Base-by-base conservation (phyloP, 2,888 invertebrate genomes). In the Nomada flava region DNA sequence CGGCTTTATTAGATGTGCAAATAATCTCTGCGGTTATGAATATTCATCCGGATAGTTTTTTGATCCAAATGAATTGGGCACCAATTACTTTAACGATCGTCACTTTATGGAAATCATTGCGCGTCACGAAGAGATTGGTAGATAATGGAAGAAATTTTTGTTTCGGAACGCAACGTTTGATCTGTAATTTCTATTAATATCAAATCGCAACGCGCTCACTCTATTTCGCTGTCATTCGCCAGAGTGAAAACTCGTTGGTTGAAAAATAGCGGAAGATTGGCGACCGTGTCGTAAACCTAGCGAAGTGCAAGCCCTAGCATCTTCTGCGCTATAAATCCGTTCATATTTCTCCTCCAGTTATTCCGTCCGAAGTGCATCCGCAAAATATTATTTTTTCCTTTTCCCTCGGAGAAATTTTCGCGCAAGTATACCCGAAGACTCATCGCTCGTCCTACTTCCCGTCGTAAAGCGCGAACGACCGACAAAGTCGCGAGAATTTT, bases 221-320 rank as follows among this genome's bases (percentile, higher is more conserved):
- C 7, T 36, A 36, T 36, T 20, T 57, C 55, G 64, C 65, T 65
- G 73, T 73, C 73, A 65, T 55, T 47, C 65, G 65, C 36, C 73
- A 36, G 57, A 73, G 57, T 23, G 67, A 59, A 73, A 73, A 57
- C 59, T 73, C 73, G 36, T 18, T n/a, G 20, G 47, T 15, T 73
- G 65, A 20, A 59, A 73, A 59, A 65, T 67, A 73, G 44, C 64
- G 72, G 55, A 73, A 64, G 64, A 73, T 64, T 57, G 55, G 73
- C 57, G 65, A 67, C 18, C 47, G 23, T 29, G 57, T 50, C 36
- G 20, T 65, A 65, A 73, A 73, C 9, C 1, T 18, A 5, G 47
- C 26, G 47, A 20, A 57, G 57, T 47, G 57, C 23, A 9, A 23
- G 50, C 13, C 4, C 13, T 20, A 20, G 23, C 47, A 13, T 65